Evolutionary conservation across 2,113 vertebrate species (phyloP), one percentile per base, ranked within the genome.

Genomic region (Gallinago undulata): DNA sequence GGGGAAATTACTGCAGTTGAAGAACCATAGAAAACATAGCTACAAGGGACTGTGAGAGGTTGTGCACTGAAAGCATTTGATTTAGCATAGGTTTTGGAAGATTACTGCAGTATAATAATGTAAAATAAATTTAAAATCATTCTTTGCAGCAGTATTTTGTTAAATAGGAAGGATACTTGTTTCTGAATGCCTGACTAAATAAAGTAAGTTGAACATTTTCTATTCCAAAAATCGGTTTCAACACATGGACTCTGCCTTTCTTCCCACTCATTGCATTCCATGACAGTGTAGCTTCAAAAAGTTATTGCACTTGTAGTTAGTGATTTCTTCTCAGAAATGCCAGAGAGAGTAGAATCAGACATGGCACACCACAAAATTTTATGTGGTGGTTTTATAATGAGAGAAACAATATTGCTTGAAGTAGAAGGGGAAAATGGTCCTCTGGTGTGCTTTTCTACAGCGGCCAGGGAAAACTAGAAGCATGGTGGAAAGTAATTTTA

Each of bases 401-500:
- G 51, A 93, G 75, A 87, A 97, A 93, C 56, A 87, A 90, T 90
- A 89, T 74, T 83, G 67, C 72, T 87, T 84, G 64, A 76, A 94
- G 82, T 35, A 75, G 82, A 90, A 76, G 14, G n/a, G 25, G 24
- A 4, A 96, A 96, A 96, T 95, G 76, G 59, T 63, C 56, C 88
- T 94, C 96, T 91, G 16, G 68, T 75, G 95, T 85, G 74, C 33
- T 94, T 88, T 96, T 89, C 60, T 87, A 41, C 63, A 73, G 48
- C 74, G 94, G 47, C 31, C 16, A 51, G 80, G 84, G 91, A 87
- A 94, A 97, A 84, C 76, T 80, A 93, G 56, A 39, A 94, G 68
- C 73, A 73, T 91, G 67, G 45, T 80, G 60, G 79, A 89, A 95
- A 97, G 89, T 79, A 87, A 96, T 97, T 96, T 95, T 82, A 89